Evolutionary conservation across 2,888 invertebrate species (phyloP).

Genomic region (Tiphia femorata): DNA sequence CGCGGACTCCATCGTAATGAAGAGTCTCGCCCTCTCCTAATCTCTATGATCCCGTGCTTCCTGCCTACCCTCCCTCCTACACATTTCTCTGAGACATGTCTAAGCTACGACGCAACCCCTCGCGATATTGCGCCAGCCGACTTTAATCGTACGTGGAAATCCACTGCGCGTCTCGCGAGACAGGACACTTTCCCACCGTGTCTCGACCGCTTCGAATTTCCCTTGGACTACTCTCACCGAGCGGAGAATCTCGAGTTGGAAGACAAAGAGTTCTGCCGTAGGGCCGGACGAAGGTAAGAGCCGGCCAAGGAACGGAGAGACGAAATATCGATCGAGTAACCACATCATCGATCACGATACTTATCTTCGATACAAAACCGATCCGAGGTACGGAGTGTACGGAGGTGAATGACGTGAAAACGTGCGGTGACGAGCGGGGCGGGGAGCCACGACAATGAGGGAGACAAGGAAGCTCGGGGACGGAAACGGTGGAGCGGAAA

Average conservation of each 20-base stretch:
- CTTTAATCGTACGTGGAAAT: conserved; percentile 24
- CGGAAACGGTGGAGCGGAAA: no score
- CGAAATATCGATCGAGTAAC: not conserved
- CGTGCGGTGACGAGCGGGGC: no score
- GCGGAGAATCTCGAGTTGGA: conserved; percentile 54
- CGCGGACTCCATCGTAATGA: no score
- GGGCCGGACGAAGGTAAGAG: not conserved
- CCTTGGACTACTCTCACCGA: conserved; percentile 11
- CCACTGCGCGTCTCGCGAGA: conserved; percentile 2
- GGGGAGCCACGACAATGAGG: no score
- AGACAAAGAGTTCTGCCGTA: no score
- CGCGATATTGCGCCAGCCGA: conserved; percentile 32
- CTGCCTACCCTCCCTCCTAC: conserved; percentile 45
- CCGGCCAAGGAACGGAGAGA: not conserved
- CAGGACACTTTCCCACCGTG: conserved; percentile 6
- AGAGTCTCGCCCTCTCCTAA: no score
- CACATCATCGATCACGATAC: not conserved
- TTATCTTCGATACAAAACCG: not conserved
- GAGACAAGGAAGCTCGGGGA: no score
- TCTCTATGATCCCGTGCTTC: conserved; percentile 62
- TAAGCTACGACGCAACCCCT: conserved; percentile 25
- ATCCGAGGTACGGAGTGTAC: not conserved
- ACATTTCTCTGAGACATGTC: conserved; percentile 49
- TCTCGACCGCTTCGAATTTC: not conserved
- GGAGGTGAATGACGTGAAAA: conserved; percentile 1